These are phyloP conservation scores for Phyllostomus discolor DNA, from an alignment of 2,113 vertebrate species.

Conservation along the genomic window DNA sequence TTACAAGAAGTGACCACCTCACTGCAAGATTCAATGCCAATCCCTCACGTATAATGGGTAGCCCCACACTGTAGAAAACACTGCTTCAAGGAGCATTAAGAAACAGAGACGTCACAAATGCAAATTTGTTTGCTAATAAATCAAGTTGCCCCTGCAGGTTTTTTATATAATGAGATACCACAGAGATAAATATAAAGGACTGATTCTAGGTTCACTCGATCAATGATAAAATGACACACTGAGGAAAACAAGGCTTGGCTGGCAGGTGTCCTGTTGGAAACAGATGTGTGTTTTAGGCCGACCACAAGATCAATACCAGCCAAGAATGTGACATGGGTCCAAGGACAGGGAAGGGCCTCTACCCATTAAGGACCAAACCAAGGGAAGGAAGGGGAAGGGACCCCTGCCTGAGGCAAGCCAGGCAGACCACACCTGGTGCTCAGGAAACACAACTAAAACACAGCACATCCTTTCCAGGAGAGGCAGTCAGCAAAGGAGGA, in stretches of 20 bases:
- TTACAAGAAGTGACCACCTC: background rate
- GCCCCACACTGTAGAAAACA: background rate
- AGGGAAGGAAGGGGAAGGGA: background rate
- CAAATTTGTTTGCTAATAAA: constrained; percentile 31
- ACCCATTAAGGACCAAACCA: background rate
- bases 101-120: background rate
- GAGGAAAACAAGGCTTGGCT: background rate
- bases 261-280: background rate
- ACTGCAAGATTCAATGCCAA: background rate
- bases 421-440: background rate
- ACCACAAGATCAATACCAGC: background rate
- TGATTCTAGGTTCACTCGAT: background rate
- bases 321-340: background rate
- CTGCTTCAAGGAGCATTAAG: background rate
- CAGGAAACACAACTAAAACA: background rate
- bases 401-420: background rate
- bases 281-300: background rate
- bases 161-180: constrained; percentile 47
- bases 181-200: background rate
- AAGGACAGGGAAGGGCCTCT: background rate
- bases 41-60: background rate
- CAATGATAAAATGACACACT: background rate
- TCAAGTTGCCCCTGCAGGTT: background rate
- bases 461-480: background rate
- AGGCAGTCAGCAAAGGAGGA: background rate